Evolutionary conservation across 2,113 vertebrate genomes (phyloP).

Genomic region (Himantopus leucocephalus): DNA sequence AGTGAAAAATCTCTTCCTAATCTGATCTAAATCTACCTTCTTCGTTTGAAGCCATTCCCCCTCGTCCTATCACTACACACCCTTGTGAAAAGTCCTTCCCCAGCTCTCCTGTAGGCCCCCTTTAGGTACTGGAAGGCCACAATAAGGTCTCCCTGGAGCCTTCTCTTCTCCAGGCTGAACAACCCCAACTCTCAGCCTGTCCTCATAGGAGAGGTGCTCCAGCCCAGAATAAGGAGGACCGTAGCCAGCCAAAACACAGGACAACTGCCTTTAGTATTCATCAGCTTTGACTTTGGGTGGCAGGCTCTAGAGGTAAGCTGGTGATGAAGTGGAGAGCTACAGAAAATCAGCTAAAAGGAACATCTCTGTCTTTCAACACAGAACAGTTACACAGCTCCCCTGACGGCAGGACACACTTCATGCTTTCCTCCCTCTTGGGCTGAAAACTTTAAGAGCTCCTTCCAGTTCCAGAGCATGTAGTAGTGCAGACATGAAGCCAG

Average conservation of each 20-base stretch:
- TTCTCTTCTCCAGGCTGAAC: too few relatives aligned
- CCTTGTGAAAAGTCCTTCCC: too few relatives aligned
- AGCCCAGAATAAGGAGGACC: neutral
- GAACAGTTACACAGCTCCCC: neutral
- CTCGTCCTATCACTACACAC: too few relatives aligned
- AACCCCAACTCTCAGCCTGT: too few relatives aligned
- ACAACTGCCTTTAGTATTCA: neutral
- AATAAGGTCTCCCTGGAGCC: too few relatives aligned
- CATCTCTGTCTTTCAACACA: neutral
- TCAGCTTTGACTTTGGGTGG: neutral
- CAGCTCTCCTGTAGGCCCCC: too few relatives aligned
- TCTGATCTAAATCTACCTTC: too few relatives aligned
- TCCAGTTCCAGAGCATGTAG: neutral
- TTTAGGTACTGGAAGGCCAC: too few relatives aligned
- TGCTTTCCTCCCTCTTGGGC: neutral
- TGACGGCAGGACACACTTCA: neutral
- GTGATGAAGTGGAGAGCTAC: neutral
- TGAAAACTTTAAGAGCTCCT: neutral
- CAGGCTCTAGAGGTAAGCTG: neutral
- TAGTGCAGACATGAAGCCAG: neutral
- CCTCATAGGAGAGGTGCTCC: too few relatives aligned
- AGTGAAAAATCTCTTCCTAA: too few relatives aligned
- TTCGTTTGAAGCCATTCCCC: too few relatives aligned
- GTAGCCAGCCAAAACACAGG: neutral
- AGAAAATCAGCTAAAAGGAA: neutral